Evolutionary conservation across 2,888 invertebrate genomes (phyloP), one percentile per base, ranked within the genome.

Genomic region (Matsumyia berberina): DNA sequence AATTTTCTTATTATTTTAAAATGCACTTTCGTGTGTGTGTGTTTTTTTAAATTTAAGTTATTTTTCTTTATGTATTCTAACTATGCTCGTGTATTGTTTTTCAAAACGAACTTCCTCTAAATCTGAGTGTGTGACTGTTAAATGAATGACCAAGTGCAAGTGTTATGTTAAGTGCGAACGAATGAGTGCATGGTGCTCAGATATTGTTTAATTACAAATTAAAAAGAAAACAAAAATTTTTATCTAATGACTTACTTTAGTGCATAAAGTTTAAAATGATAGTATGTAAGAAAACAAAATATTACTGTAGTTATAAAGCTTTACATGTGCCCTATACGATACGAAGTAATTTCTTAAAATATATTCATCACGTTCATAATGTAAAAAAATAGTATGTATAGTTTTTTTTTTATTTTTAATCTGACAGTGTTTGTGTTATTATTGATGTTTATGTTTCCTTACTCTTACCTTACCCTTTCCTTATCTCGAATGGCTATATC

Each of bases 241-340:
- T 66, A 83, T 67, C 31, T 51, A 19, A 31, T 49, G 35, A 46
- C 33, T 60, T 15, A 49, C 35, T 58, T 77, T 66, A 66, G 57
- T 49, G 46, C 55, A 70, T 70, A 60, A 62, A 33, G 35, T n/a
- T 62, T 42, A 60, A 24, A 46, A 44, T 31, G 62, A 17, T 74
- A 74, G 42, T 49, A 42, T 60, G 4, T 73, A 78, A 73, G 70
- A 53, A 60, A 57, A 31, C 5, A 77, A 12, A 62, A 39, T 60
- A 74, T 66, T 64, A 67, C 62, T 86, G 70, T 72, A 82, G 78
- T 88, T 89, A 81, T 88, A 88, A 91, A 91, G 90, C 90, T 91
- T 91, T 91, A 90, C 89, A 90, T 90, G 89, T 90, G 90, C 89
- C 90, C 90, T 89, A 90, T 64, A 83, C 55, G 66, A 83, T 69